A percentile compares a stretch with the other conserved stretches of the same genome.
Evolutionary conservation across 2,797 vertebrate genomes (phyloP).

Genomic region (Epinephelus awoara): DNA sequence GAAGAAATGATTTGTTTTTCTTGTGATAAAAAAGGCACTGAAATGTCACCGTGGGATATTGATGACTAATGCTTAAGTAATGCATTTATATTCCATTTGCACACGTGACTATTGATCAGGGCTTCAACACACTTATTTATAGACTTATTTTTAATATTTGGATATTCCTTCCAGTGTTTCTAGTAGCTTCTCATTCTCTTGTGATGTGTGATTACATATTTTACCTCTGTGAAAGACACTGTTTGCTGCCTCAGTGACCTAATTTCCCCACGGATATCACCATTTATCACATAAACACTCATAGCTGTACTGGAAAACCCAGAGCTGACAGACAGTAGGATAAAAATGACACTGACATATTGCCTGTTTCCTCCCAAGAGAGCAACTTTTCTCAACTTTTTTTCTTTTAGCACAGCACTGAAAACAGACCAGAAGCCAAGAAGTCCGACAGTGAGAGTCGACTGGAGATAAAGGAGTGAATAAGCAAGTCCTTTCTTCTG

Average conservation of each 20-base stretch:
- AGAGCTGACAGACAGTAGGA: not conserved
- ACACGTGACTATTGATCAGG: too few relatives aligned
- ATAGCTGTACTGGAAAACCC: not conserved
- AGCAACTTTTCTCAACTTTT: not conserved
- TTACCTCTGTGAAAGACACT: not conserved
- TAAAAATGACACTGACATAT: constrained; percentile 2
- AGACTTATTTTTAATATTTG: not conserved
- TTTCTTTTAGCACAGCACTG: not conserved
- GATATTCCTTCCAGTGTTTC: not conserved
- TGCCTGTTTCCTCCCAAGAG: constrained; percentile 7
- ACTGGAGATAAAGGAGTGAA: not conserved
- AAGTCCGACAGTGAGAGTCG: not conserved
- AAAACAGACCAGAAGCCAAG: constrained; percentile 5
- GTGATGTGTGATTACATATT: not conserved
- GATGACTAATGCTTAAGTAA: not conserved
- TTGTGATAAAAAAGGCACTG: too few relatives aligned
- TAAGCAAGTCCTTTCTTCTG: not conserved
- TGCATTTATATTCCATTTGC: not conserved
- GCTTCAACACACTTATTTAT: too few relatives aligned
- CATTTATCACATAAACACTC: not conserved
- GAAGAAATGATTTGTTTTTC: too few relatives aligned
- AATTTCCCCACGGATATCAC: not conserved
- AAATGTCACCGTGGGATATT: not conserved
- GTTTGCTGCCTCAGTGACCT: not conserved
- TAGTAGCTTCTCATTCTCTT: not conserved